These are phyloP conservation scores for Serripes groenlandicus DNA, from an alignment of 2,888 invertebrate species.

Conservation along the genomic window DNA sequence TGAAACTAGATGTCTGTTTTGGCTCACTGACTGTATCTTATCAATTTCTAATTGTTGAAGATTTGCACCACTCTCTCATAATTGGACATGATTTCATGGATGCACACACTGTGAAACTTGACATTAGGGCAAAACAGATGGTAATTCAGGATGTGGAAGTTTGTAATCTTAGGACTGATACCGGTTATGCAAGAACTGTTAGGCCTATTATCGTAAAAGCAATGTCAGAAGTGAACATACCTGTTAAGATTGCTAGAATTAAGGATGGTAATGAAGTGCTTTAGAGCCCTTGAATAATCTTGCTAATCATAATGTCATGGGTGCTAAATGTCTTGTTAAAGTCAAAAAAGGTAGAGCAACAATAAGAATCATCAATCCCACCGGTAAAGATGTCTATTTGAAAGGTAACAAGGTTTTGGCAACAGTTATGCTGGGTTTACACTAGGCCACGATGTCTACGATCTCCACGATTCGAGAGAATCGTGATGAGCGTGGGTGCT, in stretches of 20 bases:
- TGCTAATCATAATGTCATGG: slow-evolving; percentile 30
- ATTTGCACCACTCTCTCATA: slow-evolving; percentile 23
- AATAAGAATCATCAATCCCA: slow-evolving; percentile 33
- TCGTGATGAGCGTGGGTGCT: too few species aligned
- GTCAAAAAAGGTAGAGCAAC: slow-evolving; percentile 38
- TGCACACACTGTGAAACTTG: slow-evolving; percentile 6
- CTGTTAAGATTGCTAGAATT: slow-evolving; percentile 33
- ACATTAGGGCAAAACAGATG: slow-evolving; percentile 19
- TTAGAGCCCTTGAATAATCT: slow-evolving; percentile 33
- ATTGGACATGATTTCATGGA: slow-evolving; percentile 29
- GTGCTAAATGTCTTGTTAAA: slow-evolving; percentile 47
- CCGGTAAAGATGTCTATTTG: slow-evolving; percentile 25
- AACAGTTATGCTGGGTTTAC: slow-evolving; percentile 1
- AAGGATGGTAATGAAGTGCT: slow-evolving; percentile 6
- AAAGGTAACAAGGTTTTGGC: slow-evolving; percentile 45
- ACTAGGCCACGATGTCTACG: too few species aligned
- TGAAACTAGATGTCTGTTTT: slow-evolving; percentile 9
- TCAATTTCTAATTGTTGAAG: slow-evolving; percentile 17
- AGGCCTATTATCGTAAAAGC: slow-evolving; percentile 14
- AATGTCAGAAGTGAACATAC: slow-evolving; percentile 29
- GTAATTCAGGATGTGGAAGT: slow-evolving; percentile 13
- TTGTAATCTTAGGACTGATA: slow-evolving; percentile 29
- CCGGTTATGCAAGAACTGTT: slow-evolving; percentile 30
- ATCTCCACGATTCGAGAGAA: too few species aligned
- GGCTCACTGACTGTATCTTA: background rate